phyloP scores from a whole-genome alignment of 2,797 vertebrate species.

The Rhyacichthys aspro region DNA sequence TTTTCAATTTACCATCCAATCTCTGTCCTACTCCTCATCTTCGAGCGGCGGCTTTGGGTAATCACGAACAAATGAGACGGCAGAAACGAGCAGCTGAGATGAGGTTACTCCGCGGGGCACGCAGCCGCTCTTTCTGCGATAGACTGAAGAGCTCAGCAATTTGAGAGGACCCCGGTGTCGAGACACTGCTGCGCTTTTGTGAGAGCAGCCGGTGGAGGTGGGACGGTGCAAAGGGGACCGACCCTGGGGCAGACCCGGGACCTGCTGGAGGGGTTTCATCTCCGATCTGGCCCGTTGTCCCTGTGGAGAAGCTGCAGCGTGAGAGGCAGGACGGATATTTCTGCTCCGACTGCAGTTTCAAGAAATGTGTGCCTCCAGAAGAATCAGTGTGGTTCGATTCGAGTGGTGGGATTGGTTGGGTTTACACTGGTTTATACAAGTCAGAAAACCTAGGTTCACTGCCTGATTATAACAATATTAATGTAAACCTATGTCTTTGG shows the following conservation, averaged over 20 bases:
- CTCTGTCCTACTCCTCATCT: conserved; percentile 3
- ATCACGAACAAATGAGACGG: conserved; percentile 28
- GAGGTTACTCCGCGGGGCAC: conserved; percentile 15
- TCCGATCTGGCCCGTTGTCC: neutral
- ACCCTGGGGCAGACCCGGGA: conserved; percentile 10
- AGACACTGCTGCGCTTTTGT: conserved; percentile 2
- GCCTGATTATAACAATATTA: too few species aligned
- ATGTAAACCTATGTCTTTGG: too few species aligned
- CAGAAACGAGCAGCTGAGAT: conserved; percentile 29
- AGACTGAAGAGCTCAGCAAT: conserved; percentile 21
- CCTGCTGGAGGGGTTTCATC: conserved; percentile 11
- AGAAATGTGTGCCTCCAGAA: too few species aligned
- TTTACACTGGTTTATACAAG: too few species aligned
- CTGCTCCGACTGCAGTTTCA: conserved; percentile 1
- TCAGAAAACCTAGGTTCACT: too few species aligned
- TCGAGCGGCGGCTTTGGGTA: conserved; percentile 9
- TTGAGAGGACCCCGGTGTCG: conserved; percentile 18
- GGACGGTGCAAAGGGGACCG: conserved; percentile 2
- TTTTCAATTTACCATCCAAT: conserved; percentile 17
- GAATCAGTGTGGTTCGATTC: too few species aligned
- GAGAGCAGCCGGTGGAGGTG: conserved; percentile 11
- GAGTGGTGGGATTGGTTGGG: too few species aligned
- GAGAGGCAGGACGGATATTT: conserved; percentile 2
- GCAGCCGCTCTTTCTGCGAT: conserved; percentile 14
- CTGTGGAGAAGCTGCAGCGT: neutral